Evolutionary conservation across 2,888 invertebrate species (phyloP).

Genomic region (Liopterus haemorrhoidalis): DNA sequence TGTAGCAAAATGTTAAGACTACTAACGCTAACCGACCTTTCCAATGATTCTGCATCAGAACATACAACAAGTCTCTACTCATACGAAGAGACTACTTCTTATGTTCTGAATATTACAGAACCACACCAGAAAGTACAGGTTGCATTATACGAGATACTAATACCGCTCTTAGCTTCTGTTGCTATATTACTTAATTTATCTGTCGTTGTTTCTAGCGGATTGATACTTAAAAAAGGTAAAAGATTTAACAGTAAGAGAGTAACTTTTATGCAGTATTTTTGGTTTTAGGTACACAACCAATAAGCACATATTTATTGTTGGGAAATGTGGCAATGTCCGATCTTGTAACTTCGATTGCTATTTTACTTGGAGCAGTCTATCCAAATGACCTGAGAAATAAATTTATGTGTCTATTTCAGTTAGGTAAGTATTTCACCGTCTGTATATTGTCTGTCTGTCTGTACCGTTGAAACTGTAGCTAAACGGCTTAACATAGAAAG

Average conservation of each 20-base stretch:
- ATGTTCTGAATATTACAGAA: conserved; percentile 14
- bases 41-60: too few relatives aligned
- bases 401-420: conserved; percentile 43
- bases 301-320: conserved; percentile 58
- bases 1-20: too few relatives aligned
- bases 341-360: conserved; percentile 55
- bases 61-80: too few relatives aligned
- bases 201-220: conserved; percentile 61
- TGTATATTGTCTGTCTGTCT: neutral
- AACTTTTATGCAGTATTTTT: too few relatives aligned
- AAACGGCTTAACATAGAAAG: too few relatives aligned
- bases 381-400: conserved; percentile 43
- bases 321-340: conserved; percentile 63
- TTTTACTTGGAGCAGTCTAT: conserved; percentile 50
- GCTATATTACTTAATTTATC: conserved; percentile 55
- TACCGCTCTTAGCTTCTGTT: conserved; percentile 51
- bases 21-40: too few relatives aligned
- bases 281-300: conserved; percentile 56
- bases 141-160: conserved; percentile 50
- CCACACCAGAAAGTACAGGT: conserved; percentile 42
- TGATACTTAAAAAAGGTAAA: conserved; percentile 57
- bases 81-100: too few relatives aligned
- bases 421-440: conserved; percentile 39
- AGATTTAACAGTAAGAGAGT: conserved; percentile 2
- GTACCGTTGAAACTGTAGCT: too few relatives aligned